A percentile compares a stretch with the other conserved stretches of the same genome.
These are phyloP conservation scores for Drosophila pseudoananassae DNA, from an alignment of 1,140 invertebrate species.

Conservation along the genomic window DNA sequence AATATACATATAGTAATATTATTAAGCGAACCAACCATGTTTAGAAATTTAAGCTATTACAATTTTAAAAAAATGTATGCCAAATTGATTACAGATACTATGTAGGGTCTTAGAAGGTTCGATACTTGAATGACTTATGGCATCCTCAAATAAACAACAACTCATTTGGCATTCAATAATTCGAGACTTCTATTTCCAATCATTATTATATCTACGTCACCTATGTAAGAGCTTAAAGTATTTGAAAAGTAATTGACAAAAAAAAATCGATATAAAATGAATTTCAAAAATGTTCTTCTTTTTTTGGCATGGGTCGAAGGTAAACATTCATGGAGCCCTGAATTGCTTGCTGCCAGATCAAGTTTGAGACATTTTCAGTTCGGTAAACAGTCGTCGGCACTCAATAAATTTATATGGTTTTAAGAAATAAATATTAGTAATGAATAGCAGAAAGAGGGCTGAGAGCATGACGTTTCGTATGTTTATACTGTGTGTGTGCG, in stretches of 20 bases:
- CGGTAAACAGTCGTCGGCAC: too few species aligned
- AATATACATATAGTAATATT: conserved; percentile 30
- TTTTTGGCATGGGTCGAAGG: too few species aligned
- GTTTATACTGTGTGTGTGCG: too few species aligned
- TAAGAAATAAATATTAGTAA: too few species aligned
- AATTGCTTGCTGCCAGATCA: too few species aligned
- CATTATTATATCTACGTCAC: background rate
- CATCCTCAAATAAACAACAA: conserved; percentile 53
- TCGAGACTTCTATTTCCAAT: background rate
- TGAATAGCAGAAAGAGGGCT: too few species aligned
- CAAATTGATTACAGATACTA: conserved; percentile 9
- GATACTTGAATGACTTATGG: conserved; percentile 37
- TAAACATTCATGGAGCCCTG: too few species aligned
- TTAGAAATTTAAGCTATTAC: conserved; percentile 20
- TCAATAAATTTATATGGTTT: too few species aligned
- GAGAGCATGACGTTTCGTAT: too few species aligned
- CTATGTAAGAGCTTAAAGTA: background rate
- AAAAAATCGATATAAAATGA: background rate
- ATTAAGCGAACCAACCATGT: conserved; percentile 20
- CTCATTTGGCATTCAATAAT: conserved; percentile 25
- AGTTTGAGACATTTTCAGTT: too few species aligned
- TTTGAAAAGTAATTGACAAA: background rate
- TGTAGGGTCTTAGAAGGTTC: background rate
- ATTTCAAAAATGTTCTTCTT: too few species aligned
- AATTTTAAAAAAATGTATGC: conserved; percentile 22